Conservation (phyloP, 2,797 vertebrate species). For the Diplodus puntazzo region DNA sequence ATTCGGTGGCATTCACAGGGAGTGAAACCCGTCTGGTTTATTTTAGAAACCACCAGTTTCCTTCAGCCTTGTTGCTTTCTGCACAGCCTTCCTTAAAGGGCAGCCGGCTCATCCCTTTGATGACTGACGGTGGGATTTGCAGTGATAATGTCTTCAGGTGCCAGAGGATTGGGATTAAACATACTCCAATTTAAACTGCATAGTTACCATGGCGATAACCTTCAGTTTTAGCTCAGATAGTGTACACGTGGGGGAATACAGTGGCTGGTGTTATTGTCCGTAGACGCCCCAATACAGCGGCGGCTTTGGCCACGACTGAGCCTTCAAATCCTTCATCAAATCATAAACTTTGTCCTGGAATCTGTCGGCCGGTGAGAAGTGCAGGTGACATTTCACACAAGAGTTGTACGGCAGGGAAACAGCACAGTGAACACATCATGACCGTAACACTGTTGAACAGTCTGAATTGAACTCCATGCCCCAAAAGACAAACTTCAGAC, state of each 20-base stretch:
- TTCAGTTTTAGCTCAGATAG: slow-evolving; percentile 75
- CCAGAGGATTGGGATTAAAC: slow-evolving; percentile 83
- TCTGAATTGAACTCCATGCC: slow-evolving; percentile 55
- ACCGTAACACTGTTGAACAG: slow-evolving; percentile 63
- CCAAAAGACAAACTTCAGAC: slow-evolving; percentile 61
- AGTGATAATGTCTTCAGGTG: slow-evolving; percentile 84
- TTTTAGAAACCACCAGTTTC: slow-evolving; percentile 55
- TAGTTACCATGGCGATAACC: slow-evolving; percentile 85
- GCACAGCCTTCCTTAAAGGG: slow-evolving; percentile 74
- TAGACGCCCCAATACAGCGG: slow-evolving; percentile 39
- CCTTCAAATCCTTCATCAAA: slow-evolving; percentile 71
- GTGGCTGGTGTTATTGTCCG: slow-evolving; percentile 64
- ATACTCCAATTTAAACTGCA: slow-evolving; percentile 80
- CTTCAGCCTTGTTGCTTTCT: slow-evolving; percentile 50
- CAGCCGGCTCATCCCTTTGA: slow-evolving; percentile 78
- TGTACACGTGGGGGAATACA: slow-evolving; percentile 38
- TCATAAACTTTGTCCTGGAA: slow-evolving; percentile 53
- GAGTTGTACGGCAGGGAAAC: background rate
- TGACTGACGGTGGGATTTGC: slow-evolving; percentile 79
- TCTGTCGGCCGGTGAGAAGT: slow-evolving; percentile 28
- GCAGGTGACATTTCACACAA: slow-evolving; percentile 54
- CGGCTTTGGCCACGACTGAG: slow-evolving; percentile 64
- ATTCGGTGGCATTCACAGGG: slow-evolving; percentile 57
- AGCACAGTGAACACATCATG: slow-evolving; percentile 6
- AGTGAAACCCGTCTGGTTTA: slow-evolving; percentile 58